Evolutionary conservation across 2,797 vertebrate species (phyloP).

Genomic region (Acropternis orthonyx): DNA sequence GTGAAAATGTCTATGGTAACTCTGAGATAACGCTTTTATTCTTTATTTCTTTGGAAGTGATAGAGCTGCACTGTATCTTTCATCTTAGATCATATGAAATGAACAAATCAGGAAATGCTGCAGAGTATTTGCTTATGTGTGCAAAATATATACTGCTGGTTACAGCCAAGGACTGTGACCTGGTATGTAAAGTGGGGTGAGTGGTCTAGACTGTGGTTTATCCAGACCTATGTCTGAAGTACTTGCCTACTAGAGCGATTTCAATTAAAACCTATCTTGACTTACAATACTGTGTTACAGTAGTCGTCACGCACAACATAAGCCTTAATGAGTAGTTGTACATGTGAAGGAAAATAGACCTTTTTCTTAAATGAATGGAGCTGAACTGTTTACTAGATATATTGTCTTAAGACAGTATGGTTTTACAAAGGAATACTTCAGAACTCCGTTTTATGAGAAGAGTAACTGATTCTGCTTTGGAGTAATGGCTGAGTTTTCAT

Average conservation of each 20-base stretch:
- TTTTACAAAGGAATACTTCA: not conserved
- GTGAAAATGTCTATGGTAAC: conserved; percentile 6
- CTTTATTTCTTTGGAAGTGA: not conserved
- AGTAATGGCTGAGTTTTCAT: not conserved
- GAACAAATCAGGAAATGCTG: not conserved
- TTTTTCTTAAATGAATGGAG: not conserved
- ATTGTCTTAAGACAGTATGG: not conserved
- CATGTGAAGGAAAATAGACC: not conserved
- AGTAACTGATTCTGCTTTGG: not conserved
- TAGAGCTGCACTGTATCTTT: not conserved
- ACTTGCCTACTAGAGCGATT: not conserved
- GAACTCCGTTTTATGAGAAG: not conserved
- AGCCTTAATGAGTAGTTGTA: not conserved
- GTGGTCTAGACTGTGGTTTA: not conserved
- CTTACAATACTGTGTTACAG: not conserved
- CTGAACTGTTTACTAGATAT: not conserved
- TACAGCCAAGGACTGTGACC: not conserved
- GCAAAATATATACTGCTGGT: not conserved
- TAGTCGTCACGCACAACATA: not conserved
- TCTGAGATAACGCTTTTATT: not conserved
- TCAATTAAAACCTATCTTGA: not conserved
- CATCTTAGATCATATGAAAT: not conserved
- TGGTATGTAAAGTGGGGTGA: not conserved
- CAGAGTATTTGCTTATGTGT: not conserved
- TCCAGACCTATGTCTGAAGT: not conserved